Evolutionary conservation across 2,113 vertebrate species (phyloP), one percentile per base, ranked within the genome.

Genomic region (Manacus vitellinus): DNA sequence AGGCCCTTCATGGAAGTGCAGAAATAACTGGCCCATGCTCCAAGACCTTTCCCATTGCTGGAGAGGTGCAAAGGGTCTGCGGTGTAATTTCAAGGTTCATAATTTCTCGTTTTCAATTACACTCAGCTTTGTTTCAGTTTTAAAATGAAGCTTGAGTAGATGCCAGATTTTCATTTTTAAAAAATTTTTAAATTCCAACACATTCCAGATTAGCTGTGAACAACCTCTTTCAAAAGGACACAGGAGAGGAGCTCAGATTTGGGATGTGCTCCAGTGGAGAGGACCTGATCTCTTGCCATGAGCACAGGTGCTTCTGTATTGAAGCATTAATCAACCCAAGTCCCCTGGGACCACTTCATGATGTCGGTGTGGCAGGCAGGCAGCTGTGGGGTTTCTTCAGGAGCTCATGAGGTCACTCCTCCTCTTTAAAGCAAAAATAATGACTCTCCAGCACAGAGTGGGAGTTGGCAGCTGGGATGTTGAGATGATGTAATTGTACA

Each of bases 401-500:
- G 80, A 92, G 83, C 80, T 85, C 67, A 49, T 94, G 89, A 97
- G 85, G 85, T 97, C 94, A 95, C 67, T 83, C 61, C 4, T 7
- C 37, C 84, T 88, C 89, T 73, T 92, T 81, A 89, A 89, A 87
- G 79, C 65, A 92, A 85, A 91, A 95, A 63, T 82, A 92, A 92
- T 78, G 65, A 71, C 72, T 85, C 79, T 90, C 19, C 71, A 70
- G 82, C 67, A 96, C 86, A 85, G 12, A 93, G 66, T 54, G 68
- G 91, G 89, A 83, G 67, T 81, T 96, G 95, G 97, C 95, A 96
- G 84, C 78, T 75, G 80, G 66, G 80, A 94, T 93, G 74, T 27
- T 88, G 91, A 85, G 65, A 84, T 97, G 95, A 97, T 95, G 94
- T 95, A 96, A 94, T 44, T 84, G 88, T 89, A 83, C 93, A 95